Conservation (phyloP, 1,140 invertebrate species). For the Macrotrachela quadricornifera region DNA sequence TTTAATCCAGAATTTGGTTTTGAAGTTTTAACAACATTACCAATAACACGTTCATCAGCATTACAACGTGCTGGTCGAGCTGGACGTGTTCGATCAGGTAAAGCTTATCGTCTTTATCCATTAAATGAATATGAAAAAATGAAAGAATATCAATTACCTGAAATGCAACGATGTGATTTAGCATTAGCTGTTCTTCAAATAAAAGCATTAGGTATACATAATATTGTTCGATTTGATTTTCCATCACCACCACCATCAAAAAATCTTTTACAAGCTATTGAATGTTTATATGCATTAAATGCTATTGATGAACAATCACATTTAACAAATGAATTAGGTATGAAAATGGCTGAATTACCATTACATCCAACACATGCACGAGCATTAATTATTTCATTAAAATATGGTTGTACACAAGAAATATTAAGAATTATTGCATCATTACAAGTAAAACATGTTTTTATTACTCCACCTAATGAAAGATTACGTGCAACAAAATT, state of each 20-base stretch:
- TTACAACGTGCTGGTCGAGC: constrained; percentile 73
- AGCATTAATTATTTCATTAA: constrained; percentile 55
- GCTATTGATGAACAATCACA: constrained; percentile 57
- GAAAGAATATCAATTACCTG: constrained; percentile 48
- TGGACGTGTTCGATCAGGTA: constrained; percentile 58
- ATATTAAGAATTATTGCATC: constrained; percentile 64
- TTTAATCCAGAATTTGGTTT: constrained; percentile 54
- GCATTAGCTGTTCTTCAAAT: constrained; percentile 64
- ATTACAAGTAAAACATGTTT: constrained; percentile 74
- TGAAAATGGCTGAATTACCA: constrained; percentile 75
- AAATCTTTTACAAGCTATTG: constrained; percentile 59
- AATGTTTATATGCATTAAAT: constrained; percentile 62
- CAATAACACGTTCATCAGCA: constrained; percentile 67
- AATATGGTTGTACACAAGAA: constrained; percentile 68
- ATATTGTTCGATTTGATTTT: constrained; percentile 41
- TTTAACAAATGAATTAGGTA: constrained; percentile 56
- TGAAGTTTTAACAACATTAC: constrained; percentile 59
- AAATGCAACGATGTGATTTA: constrained; percentile 73
- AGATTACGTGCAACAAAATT: constrained; percentile 33
- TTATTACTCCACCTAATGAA: constrained; percentile 40
- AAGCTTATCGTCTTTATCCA: constrained; percentile 44
- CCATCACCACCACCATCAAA: constrained; percentile 57
- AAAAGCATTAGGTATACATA: constrained; percentile 81
- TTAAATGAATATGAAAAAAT: constrained; percentile 54
- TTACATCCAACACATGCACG: constrained; percentile 64